phyloP scores from a whole-genome alignment of 53 echinoderm and acorn worm genomes.

The Patiria pectinifera region DNA sequence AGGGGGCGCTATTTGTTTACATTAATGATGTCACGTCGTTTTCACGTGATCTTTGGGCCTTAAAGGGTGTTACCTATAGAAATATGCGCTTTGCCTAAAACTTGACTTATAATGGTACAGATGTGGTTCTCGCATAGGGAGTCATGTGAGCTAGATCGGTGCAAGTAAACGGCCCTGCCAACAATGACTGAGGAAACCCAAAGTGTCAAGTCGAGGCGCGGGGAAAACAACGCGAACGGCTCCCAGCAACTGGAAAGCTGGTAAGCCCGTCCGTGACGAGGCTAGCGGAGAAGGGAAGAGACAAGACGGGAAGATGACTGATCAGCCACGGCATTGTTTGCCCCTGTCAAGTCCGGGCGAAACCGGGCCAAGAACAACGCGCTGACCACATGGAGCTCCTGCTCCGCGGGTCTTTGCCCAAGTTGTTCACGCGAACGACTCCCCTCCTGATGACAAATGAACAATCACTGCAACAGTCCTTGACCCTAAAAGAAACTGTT shows the following conservation, averaged over 20 bases:
- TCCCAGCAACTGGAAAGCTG: background rate
- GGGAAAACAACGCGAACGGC: background rate
- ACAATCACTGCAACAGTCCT: background rate
- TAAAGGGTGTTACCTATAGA: background rate
- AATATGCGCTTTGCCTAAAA: too few species aligned
- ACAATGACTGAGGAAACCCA: background rate
- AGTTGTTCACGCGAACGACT: background rate
- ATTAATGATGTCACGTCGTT: background rate
- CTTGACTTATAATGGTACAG: too few species aligned
- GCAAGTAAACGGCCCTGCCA: too few species aligned
- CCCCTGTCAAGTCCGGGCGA: background rate
- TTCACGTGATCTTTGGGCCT: background rate
- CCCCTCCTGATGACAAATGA: slow-evolving; percentile 15
- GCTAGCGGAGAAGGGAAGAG: background rate
- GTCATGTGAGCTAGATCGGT: too few species aligned
- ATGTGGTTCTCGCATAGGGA: too few species aligned
- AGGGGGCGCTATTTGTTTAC: background rate
- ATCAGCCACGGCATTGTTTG: background rate
- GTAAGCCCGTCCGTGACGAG: background rate
- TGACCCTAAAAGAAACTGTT: background rate
- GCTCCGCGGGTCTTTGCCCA: background rate
- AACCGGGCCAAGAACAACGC: background rate
- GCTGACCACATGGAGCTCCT: background rate
- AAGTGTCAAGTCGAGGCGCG: background rate
- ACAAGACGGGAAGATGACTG: background rate